Evolutionary conservation across 1,140 invertebrate species (phyloP), one percentile per base, ranked within the genome.

Genomic region (Nasonia vitripennis): DNA sequence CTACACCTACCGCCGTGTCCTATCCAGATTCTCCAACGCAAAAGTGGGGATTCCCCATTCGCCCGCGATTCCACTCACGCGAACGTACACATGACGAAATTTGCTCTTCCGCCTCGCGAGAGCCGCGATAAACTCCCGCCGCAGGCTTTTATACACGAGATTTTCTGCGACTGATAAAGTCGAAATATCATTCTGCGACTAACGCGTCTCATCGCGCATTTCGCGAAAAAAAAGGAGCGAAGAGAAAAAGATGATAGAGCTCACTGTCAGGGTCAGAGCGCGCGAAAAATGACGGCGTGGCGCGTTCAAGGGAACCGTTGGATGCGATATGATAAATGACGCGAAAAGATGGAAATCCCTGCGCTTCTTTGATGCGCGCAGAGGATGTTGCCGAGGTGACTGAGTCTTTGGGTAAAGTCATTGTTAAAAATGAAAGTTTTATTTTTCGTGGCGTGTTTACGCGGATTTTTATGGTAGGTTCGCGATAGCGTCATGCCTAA

Each of bases 181-280:
- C 37, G 31, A 37, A 73, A 37, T 31, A n/a, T 84, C 31, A 71
- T 87, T 84, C 41, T 27, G 23, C 68, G 55, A n/a, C 17, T 20
- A 17, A 7, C 4, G 2, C 17, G 55, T n/a, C 55, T 62, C 55
- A n/a, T 62, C 55, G 20, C 55, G 20, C 20, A 17, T 62, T 62
- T 51, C 34, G 12, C n/a, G 27, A 81, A 62, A n/a, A 73, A 73
- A 51, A 1, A 73, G 12, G n/a, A 5, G 23, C 12, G 79, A 86
- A 87, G 85, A 87, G 70, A 83, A 84, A 37, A 31, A 77, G 31
- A 70, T 23, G 3, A 27, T 51, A 11, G 41, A 41, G 67, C 85
- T 82, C 55, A 88, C 81, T 85, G 86, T 85, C 85, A 83, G 87
- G 78, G 77, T 62, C 62, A 41, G 77, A 79, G 62, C 45, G 77